Base-by-base conservation (phyloP, 2,113 vertebrate species). In the Archilochus colubris region DNA sequence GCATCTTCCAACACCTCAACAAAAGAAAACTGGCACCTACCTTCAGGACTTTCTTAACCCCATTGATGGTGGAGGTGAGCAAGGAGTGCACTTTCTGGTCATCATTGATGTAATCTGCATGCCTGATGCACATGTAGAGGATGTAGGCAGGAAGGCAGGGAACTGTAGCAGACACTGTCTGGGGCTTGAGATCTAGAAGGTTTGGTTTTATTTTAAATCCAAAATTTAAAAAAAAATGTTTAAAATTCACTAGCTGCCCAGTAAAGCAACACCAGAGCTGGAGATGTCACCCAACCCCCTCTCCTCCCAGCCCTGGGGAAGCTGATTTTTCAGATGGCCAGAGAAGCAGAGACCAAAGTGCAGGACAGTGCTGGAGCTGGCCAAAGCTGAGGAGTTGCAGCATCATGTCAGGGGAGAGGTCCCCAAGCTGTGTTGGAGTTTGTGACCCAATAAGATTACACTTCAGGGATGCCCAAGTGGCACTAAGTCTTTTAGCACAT, bases 61-160 rank as follows among this genome's bases (percentile, higher is more conserved):
- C 95, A 0, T 99, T 99, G 98, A 99, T 99, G 96, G 98, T 98
- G 91, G 98, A 97, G 75, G 98, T 99, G 85, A 99, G 99, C 95
- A 99, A 96, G 19, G 99, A 98, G 94, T 99, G 98, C 59, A 99
- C 98, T 94, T 99, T 99, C 95, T 98, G 98, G 96, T 99, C 99
- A 6, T 99, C 98, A 1, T 98, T 99, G 95, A 99, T 93, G 90
- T 99, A 99, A 93, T 99, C 99, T 0, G 99, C 98, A 0, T 99
- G 99, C 15, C 99, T 97, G 96, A 99, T 97, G 96, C 99, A 99
- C 99, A 99, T 99, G 96, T 98, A 99, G 75, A 99, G 98, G 92
- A 99, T 98, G 93, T 99, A 99, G 2, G 99, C 99, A 0, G 99
- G 99, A 16, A 99, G 98, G 38, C 99, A 99, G 61, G 99, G 99